Evolutionary conservation across 2,888 invertebrate species (phyloP).

Genomic region (Hirudinaria manillensis): DNA sequence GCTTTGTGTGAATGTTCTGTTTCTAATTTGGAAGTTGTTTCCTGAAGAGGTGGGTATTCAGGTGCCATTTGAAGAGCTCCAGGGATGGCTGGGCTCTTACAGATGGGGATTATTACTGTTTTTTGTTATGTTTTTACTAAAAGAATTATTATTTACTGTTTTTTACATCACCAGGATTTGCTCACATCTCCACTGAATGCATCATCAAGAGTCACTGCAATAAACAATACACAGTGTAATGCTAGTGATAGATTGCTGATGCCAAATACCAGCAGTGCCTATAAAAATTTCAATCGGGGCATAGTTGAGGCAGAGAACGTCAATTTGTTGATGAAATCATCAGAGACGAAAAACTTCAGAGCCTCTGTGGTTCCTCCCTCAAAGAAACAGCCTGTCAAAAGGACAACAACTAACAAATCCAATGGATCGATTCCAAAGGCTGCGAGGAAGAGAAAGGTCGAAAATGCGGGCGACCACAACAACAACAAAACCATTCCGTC

Average conservation of each 20-base stretch:
- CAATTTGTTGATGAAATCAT: not conserved
- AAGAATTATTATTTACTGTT: too few species aligned
- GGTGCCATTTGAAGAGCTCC: too few species aligned
- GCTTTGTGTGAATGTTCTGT: too few species aligned
- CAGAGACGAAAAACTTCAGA: not conserved
- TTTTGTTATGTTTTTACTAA: too few species aligned
- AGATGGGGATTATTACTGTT: too few species aligned
- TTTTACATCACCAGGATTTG: not conserved
- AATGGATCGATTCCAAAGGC: not conserved
- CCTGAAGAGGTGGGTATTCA: too few species aligned
- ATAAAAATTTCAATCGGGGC: not conserved
- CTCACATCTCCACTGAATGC: not conserved
- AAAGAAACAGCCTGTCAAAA: not conserved
- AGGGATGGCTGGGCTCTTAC: too few species aligned
- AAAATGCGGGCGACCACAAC: too few species aligned
- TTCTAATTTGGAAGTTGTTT: too few species aligned
- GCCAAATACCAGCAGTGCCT: too few species aligned
- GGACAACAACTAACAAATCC: not conserved
- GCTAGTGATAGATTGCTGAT: not conserved
- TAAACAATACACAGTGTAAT: not conserved
- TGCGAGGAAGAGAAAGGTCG: not conserved
- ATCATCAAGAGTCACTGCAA: not conserved
- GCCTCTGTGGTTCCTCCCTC: not conserved
- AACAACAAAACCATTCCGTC: too few species aligned
- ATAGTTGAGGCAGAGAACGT: not conserved